Percentiles rank a stretch among this genome's conserved stretches.
Conservation (phyloP, 2,888 invertebrate species). For the Stramonita haemastoma region DNA sequence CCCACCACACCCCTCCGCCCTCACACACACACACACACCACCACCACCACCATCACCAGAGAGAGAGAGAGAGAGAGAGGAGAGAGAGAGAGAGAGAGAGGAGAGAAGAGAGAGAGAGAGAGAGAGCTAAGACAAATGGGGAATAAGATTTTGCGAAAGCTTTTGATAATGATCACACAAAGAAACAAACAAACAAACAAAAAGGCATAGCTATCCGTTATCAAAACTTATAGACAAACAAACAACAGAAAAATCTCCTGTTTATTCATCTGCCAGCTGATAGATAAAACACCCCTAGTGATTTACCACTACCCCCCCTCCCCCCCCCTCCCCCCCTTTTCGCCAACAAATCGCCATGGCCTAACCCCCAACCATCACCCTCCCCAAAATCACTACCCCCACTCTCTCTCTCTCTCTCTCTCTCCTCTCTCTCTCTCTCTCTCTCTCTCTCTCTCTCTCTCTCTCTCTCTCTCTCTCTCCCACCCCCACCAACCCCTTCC, state of each 20-base stretch:
- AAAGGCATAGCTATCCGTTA: not conserved
- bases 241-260: not conserved
- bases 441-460: not conserved
- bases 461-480: not conserved
- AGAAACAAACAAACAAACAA: not conserved
- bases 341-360: too few relatives aligned
- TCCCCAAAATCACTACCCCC: too few relatives aligned
- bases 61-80: not conserved
- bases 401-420: too few relatives aligned
- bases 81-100: not conserved
- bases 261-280: not conserved
- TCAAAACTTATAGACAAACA: not conserved
- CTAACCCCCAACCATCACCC: too few relatives aligned
- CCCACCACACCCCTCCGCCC: too few relatives aligned
- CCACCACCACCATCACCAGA: not conserved
- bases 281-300: not conserved
- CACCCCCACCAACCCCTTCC: not conserved
- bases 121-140: not conserved
- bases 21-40: too few relatives aligned
- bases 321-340: too few relatives aligned
- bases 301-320: not conserved
- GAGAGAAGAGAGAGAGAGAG: not conserved
- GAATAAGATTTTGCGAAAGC: not conserved
- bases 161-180: not conserved
- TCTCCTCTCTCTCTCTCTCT: not conserved